Percentiles rank a stretch among this genome's conserved stretches.
Conservation (phyloP, 2,888 invertebrate species). For the Megalurothrips usitatus region DNA sequence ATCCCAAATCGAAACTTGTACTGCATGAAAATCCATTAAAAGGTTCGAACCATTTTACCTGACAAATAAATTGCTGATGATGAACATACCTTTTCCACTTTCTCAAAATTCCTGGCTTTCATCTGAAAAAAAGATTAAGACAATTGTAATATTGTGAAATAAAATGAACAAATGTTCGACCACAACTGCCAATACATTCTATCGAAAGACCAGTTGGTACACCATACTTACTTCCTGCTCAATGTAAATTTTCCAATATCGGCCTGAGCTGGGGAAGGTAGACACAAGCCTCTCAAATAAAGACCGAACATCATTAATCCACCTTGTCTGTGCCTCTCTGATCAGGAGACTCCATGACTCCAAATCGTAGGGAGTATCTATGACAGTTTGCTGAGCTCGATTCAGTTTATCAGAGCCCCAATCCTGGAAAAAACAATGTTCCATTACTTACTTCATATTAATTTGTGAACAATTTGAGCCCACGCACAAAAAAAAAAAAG, state of each 20-base stretch:
- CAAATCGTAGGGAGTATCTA: conserved; percentile 86
- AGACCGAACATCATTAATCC: conserved; percentile 81
- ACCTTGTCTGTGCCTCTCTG: conserved; percentile 83
- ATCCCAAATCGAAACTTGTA: neutral
- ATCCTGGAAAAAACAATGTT: conserved; percentile 55
- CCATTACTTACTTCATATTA: neutral
- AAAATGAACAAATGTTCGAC: conserved; percentile 30
- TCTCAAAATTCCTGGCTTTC: conserved; percentile 95
- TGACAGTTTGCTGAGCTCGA: conserved; percentile 78
- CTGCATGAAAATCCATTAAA: neutral
- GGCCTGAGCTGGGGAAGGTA: conserved; percentile 92
- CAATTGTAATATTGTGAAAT: neutral
- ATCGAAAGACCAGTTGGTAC: conserved; percentile 30
- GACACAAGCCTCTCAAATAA: conserved; percentile 92
- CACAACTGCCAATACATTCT: conserved; percentile 28
- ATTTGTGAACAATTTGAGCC: neutral
- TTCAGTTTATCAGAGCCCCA: conserved; percentile 84
- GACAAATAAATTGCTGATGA: neutral
- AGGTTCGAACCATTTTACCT: neutral
- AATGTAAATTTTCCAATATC: conserved; percentile 98
- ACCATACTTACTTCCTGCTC: conserved; percentile 79
- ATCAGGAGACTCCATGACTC: conserved; percentile 97
- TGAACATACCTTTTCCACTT: conserved; percentile 90
- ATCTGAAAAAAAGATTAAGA: conserved; percentile 63
- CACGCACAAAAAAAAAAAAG: neutral